phyloP scores from a whole-genome alignment of 92 coral and sea anemone genomes.

The Bergia sp. region DNA sequence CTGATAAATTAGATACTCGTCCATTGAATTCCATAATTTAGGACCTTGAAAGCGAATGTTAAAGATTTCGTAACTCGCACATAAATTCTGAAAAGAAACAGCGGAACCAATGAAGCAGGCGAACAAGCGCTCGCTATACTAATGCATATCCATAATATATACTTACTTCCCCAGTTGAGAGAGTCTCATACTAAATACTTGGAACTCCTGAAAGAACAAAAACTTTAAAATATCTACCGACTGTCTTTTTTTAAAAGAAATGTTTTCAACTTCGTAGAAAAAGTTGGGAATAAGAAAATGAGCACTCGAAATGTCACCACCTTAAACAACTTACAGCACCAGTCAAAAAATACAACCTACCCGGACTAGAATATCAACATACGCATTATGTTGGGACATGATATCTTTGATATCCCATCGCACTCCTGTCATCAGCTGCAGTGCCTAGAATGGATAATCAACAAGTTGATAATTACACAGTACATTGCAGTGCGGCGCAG shows the following conservation, averaged over 20 bases:
- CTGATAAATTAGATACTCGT: no score
- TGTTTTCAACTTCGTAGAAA: background rate
- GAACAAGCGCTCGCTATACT: background rate
- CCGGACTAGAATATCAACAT: conserved; percentile 94
- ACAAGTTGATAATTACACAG: background rate
- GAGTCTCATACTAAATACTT: conserved; percentile 93
- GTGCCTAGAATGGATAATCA: conserved; percentile 62
- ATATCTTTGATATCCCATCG: conserved; percentile 98
- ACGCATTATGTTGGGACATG: conserved; percentile 98
- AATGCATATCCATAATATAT: background rate
- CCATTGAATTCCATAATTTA: no score
- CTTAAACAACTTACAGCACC: no score
- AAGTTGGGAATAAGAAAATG: background rate
- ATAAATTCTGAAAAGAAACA: no score
- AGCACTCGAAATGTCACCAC: background rate
- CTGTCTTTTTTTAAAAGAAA: background rate
- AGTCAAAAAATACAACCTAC: conserved; percentile 31
- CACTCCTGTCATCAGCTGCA: conserved; percentile 90
- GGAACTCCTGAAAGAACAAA: conserved; percentile 78
- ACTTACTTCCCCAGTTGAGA: conserved; percentile 93
- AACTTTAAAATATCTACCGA: background rate
- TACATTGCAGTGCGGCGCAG: background rate
- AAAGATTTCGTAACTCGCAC: no score
- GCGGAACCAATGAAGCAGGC: no score
- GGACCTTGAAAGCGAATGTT: no score